Conservation (phyloP, 2,113 vertebrate species). For the Isichthys henryi region DNA sequence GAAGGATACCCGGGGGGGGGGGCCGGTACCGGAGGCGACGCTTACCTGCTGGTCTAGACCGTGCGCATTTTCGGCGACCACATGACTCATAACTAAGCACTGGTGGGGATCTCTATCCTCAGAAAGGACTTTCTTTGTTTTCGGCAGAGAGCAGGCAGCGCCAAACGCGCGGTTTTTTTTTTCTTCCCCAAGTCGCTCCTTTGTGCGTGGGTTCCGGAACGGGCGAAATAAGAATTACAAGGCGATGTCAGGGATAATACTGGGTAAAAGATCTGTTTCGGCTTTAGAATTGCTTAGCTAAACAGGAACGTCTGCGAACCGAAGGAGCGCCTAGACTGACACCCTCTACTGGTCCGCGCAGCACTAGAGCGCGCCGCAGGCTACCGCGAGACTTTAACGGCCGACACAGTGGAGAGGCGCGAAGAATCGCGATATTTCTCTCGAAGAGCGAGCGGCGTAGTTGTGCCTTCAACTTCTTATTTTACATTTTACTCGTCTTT, state of each 20-base stretch:
- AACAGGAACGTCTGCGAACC: constrained; percentile 3
- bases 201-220: not conserved
- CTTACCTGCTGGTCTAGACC: constrained; percentile 96
- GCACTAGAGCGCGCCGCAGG: constrained; percentile 20
- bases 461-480: not conserved
- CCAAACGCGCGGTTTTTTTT: constrained; percentile 16
- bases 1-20: not conserved
- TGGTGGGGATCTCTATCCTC: constrained; percentile 65
- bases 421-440: constrained; percentile 21
- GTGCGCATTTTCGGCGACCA: constrained; percentile 92
- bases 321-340: constrained; percentile 22
- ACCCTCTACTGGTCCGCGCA: constrained; percentile 23
- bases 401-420: not conserved
- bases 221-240: not conserved
- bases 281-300: not conserved
- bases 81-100: constrained; percentile 98
- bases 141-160: constrained; percentile 39
- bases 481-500: not conserved
- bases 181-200: not conserved
- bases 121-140: constrained; percentile 63
- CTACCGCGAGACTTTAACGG: constrained; percentile 34
- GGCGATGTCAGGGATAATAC: not conserved
- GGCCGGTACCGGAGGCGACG: not conserved
- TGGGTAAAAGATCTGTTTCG: not conserved
- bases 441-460: not conserved